Base-by-base conservation (phyloP, 1,140 invertebrate species). In the Magallana gigas region DNA sequence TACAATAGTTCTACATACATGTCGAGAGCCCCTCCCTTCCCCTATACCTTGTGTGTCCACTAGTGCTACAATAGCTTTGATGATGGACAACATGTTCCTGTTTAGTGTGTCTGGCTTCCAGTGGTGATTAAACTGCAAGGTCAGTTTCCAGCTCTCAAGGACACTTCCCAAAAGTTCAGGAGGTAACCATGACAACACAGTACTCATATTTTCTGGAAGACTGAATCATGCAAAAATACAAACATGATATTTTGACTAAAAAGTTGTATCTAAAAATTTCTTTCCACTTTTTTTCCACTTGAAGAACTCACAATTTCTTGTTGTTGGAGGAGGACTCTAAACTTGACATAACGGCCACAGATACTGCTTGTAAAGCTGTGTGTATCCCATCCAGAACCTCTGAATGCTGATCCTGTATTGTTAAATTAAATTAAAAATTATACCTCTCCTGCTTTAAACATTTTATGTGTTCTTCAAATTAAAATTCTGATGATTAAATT, bases 381-480 rank as follows among this genome's bases (percentile, higher is more conserved):
- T 23, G 29, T 8, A 83, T 83, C 57, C 48, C 85, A 48, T 76
- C 85, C 64, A 57, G 18, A 85, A 57, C 23, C 64, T 68, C 36
- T 14, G 64, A 23, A 36, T 57, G 62, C 14, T 48, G 18, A 48
- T 85, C 23, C n/a, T 80, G 11, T n/a, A 57, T 16, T 83, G 36
- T n/a, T 18, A 83, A 18, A 62, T 36, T 16, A 56, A 85, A 56
- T 36, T 48, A 2, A 48, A 48, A 48, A 48, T 48, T 48, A 48
- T 48, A 48, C 36, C 36, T 48, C 36, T 48, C 36, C 36, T 48
- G 36, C 36, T 48, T 4, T 48, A 48, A 48, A 48, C 36, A 48
- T 48, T 48, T 48, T 48, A 23, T 48, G 2, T 48, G 36, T 48
- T 48, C 36, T 48, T 4, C 36, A 48, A 48, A 48, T 48, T 48